Evolutionary conservation across 2,888 invertebrate species (phyloP).

Genomic region (Oconnorella tubifera): DNA sequence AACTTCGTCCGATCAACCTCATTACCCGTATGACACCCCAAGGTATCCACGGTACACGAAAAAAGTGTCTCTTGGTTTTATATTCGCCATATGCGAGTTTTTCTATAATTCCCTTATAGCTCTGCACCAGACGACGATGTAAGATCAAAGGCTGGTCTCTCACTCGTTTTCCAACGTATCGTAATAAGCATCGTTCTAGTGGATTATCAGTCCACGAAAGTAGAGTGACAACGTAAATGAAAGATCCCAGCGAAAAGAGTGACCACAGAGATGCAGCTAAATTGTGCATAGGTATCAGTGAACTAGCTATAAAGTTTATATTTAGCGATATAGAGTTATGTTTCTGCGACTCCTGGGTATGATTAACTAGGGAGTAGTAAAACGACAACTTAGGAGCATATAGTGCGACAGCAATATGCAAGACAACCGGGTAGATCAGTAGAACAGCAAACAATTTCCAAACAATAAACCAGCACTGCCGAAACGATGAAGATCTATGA

Average conservation of each 20-base stretch:
- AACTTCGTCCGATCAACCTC: slow-evolving; percentile 18
- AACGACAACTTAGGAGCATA: slow-evolving; percentile 31
- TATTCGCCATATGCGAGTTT: slow-evolving; percentile 34
- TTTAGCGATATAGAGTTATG: slow-evolving; percentile 24
- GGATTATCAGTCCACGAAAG: slow-evolving; percentile 35
- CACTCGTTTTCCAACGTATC: slow-evolving; percentile 25
- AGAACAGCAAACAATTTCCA: slow-evolving; percentile 32
- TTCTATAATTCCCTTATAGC: slow-evolving; percentile 31
- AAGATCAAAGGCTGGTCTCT: slow-evolving; percentile 27
- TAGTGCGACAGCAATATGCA: slow-evolving; percentile 31
- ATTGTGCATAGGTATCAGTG: slow-evolving; percentile 28
- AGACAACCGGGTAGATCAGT: slow-evolving; percentile 31
- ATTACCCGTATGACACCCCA: slow-evolving; percentile 30
- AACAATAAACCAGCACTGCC: slow-evolving; percentile 28
- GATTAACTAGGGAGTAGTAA: slow-evolving; percentile 25
- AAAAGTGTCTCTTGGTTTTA: slow-evolving; percentile 30
- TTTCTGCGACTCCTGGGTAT: slow-evolving; percentile 16
- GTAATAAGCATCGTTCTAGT: slow-evolving; percentile 34
- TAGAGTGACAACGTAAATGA: slow-evolving; percentile 33
- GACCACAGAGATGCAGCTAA: slow-evolving; percentile 29
- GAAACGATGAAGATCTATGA: slow-evolving; percentile 20
- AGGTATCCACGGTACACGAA: slow-evolving; percentile 32
- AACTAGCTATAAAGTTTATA: slow-evolving; percentile 28
- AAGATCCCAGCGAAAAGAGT: slow-evolving; percentile 33
- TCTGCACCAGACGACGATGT: slow-evolving; percentile 29